Base-by-base conservation (phyloP, 1,140 invertebrate species). In the Diploscapter pachys region DNA sequence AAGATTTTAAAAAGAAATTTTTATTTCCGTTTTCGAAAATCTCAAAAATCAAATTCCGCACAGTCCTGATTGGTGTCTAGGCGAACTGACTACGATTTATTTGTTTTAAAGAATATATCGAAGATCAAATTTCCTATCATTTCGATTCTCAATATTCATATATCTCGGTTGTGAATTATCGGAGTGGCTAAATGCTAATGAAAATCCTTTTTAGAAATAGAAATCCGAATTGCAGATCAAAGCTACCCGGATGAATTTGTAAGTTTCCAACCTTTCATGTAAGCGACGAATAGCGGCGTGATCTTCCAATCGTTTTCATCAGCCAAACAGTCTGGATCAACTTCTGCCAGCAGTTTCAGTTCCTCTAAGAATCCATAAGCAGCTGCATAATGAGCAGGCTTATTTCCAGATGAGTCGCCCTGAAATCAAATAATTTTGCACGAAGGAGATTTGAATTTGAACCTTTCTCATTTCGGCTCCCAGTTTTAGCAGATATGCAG, bases 311-410 rank as follows among this genome's bases (percentile, higher is more conserved):
- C 85, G 82, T 89, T 89, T 48, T 81, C 71, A 49, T 81, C 73
- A 80, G 86, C 85, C 9, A 86, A 79, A 56, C 85, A 82, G 5
- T 87, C 88, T 9, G 59, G 13, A 53, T 87, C 88, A 65, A 87
- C 86, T 76, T 89, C 87, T 6, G 89, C 78, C 31, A 90, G 81
- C 11, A 89, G 76, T 68, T 88, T 86, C 9, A 88, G 79, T 71
- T 86, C 87, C 80, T 87, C 88, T 73, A 88, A 86, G 88, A 89
- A 89, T 5, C 89, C 89, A 85, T 89, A 89, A 0, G 89, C 89
- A 75, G 86, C 85, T 3, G 89, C 89, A 81, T 89, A 89, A 79
- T 89, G 89, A 3, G 89, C 81, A 3, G 87, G 77, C 5, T 87
- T 85, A 75, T 90, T 90, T 5, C 88, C 88, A 53, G 88, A 89